Conservation (phyloP, 2,888 invertebrate genomes). For the Malachius bipustulatus region DNA sequence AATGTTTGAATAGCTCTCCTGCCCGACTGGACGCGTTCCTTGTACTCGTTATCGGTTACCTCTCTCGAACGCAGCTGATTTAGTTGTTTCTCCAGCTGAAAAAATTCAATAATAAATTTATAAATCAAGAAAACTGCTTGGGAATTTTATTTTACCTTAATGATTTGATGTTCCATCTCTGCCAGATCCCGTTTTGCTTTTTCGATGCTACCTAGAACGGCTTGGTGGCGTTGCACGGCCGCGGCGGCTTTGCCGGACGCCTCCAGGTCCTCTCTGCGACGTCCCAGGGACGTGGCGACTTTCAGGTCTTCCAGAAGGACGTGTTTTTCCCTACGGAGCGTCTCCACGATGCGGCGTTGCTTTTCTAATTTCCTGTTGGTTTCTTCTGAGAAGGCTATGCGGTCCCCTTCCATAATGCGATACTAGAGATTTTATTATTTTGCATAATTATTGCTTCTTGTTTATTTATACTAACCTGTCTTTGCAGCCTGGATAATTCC, state of each 20-base stretch:
- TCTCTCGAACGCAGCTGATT: conserved; percentile 11
- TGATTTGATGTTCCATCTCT: background rate
- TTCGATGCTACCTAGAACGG: conserved; percentile 25
- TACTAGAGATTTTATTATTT: conserved; percentile 39
- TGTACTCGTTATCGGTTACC: conserved; percentile 37
- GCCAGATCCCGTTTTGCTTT: conserved; percentile 27
- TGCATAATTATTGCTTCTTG: too few relatives aligned
- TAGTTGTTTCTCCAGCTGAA: conserved; percentile 11
- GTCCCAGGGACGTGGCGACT: conserved; percentile 46
- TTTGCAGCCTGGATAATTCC: conserved; percentile 63
- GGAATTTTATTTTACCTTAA: background rate
- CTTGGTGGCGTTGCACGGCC: too few relatives aligned
- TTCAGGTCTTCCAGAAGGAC: conserved; percentile 51
- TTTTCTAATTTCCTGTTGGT: conserved; percentile 52
- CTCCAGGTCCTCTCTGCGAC: conserved; percentile 42
- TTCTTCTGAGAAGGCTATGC: conserved; percentile 57
- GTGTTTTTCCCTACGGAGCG: conserved; percentile 49
- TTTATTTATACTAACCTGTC: conserved; percentile 44
- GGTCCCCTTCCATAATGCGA: conserved; percentile 72
- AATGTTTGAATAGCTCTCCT: conserved; percentile 48
- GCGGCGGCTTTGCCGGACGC: conserved; percentile 42
- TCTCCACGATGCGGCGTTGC: conserved; percentile 49
- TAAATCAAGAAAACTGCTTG: too few relatives aligned
- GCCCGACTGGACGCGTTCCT: conserved; percentile 41
- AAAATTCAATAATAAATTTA: too few relatives aligned